Evolutionary conservation across 1,140 invertebrate genomes (phyloP).

Genomic region (Scaptodrosophila lebanonensis): DNA sequence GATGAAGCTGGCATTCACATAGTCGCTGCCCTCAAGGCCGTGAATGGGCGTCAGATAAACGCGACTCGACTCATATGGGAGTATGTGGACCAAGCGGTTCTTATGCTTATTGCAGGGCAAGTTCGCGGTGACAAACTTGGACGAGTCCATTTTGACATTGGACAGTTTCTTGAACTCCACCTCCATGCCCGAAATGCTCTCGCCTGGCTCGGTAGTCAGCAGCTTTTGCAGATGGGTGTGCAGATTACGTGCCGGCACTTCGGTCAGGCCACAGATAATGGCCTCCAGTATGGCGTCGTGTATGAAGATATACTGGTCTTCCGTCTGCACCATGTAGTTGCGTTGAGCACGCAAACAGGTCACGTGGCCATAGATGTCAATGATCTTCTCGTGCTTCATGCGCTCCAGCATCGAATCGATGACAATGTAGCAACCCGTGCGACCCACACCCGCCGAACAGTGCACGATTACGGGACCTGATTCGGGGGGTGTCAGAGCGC

Average conservation of each 20-base stretch:
- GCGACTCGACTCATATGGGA: conserved; percentile 97
- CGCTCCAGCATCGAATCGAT: conserved; percentile 98
- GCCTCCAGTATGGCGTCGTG: conserved; percentile 98
- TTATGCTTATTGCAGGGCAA: conserved; percentile 98
- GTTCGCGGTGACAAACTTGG: conserved; percentile 96
- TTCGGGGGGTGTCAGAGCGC: conserved; percentile 91
- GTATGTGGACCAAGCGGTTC: conserved; percentile 97
- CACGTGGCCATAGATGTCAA: conserved; percentile 99
- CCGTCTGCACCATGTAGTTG: conserved; percentile 98
- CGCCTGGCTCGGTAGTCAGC: conserved; percentile 87
- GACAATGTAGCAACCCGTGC: conserved; percentile 99
- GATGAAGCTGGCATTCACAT: conserved; percentile 99
- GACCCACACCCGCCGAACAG: conserved; percentile 97
- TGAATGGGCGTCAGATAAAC: conserved; percentile 95
- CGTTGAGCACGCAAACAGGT: conserved; percentile 97
- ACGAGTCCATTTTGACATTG: conserved; percentile 95
- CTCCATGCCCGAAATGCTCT: conserved; percentile 97
- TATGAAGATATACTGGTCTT: conserved; percentile 99
- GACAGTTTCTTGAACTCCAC: conserved; percentile 98
- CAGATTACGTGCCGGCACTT: conserved; percentile 93
- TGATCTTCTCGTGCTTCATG: conserved; percentile 95
- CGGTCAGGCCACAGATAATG: conserved; percentile 95
- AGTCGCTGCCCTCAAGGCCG: conserved; percentile 97
- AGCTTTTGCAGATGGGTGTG: conserved; percentile 96
- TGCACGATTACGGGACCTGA: conserved; percentile 97